These are phyloP conservation scores for Eumeta japonica DNA, from an alignment of 1,140 invertebrate species.

Conservation along the genomic window DNA sequence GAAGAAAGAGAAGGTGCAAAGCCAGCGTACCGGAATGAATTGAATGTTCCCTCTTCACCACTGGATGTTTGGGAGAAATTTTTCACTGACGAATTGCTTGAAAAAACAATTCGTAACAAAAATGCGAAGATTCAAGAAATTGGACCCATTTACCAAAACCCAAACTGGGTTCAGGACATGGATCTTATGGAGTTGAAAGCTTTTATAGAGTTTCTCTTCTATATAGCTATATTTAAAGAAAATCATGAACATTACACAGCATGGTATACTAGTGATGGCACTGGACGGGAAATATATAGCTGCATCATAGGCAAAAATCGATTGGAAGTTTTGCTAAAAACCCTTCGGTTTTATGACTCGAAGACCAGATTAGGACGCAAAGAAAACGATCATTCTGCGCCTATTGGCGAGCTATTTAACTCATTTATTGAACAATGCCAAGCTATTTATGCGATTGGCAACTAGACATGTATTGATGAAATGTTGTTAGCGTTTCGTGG, in stretches of 20 bases:
- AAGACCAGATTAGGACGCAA: too few species aligned
- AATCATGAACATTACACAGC: slow-evolving; percentile 18
- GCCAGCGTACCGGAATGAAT: slow-evolving; percentile 3
- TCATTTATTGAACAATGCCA: slow-evolving; percentile 23
- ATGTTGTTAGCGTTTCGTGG: slow-evolving; percentile 35
- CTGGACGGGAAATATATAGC: slow-evolving; percentile 17
- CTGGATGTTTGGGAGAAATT: slow-evolving; percentile 10
- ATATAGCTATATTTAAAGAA: slow-evolving; percentile 23
- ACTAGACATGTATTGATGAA: slow-evolving; percentile 35
- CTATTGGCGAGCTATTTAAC: slow-evolving; percentile 18
- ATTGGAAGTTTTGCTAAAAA: slow-evolving; percentile 10
- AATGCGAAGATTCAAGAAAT: slow-evolving; percentile 9
- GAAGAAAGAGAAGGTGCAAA: slow-evolving; percentile 8
- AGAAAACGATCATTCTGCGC: slow-evolving; percentile 9
- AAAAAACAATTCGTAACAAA: slow-evolving; percentile 9
- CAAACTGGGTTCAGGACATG: slow-evolving; percentile 11
- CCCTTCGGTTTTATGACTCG: slow-evolving; percentile 14
- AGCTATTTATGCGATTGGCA: slow-evolving; percentile 16
- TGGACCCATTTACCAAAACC: slow-evolving; percentile 12
- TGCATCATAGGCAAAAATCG: slow-evolving; percentile 14
- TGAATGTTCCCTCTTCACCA: slow-evolving; percentile 7
- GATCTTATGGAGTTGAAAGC: slow-evolving; percentile 17
- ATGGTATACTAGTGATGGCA: slow-evolving; percentile 18
- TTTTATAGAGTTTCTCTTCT: slow-evolving; percentile 20
- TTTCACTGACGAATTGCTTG: slow-evolving; percentile 12